Base-by-base conservation (phyloP, 2,113 vertebrate species). In the Bombycilla garrulus region DNA sequence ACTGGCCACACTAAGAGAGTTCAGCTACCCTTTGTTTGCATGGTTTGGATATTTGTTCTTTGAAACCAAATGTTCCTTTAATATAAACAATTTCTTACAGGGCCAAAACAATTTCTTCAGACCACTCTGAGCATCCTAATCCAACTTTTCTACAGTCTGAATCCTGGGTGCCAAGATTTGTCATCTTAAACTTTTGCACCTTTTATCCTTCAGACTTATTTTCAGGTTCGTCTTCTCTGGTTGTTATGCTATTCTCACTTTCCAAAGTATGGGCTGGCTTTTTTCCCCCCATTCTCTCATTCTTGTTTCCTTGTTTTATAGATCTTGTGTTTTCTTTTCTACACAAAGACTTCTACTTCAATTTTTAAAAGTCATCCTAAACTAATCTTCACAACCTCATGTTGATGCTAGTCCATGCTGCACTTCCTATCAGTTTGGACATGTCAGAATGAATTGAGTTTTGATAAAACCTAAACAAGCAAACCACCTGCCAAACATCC, bases 401-500 rank as follows among this genome's bases (percentile, higher is more conserved):
- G 51, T 77, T 97, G 77, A 48, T 22, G 31, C 57, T 81, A 67
- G 88, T 60, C 76, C 33, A 26, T 67, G 33, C 83, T 95, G 61
- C 45, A 35, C 48, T 94, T 88, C 64, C 71, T 76, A 54, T 83
- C 58, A 77, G 61, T 79, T 73, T 72, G 89, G 71, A 91, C 25
- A 77, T 60, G 57, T 40, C 40, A 90, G 67, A 36, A 72, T 91
- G 54, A 95, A 96, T 96, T 92, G 83, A 86, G 28, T 88, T 97
- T 92, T 81, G 21, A 47, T 92, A 36, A 79, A 66, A 72, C 24
- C 57, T 76, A 12, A 87, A n/a, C 15, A 28, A 51, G 10, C 7
- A 65, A 83, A 9, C 51, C 67, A 16, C 12, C 9, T 5, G 1
- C 24, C 48, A 33, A 15, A 8, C 22, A 33, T 11, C 24, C 33